These are phyloP conservation scores for Synanthedon myopaeformis DNA, from an alignment of 2,888 invertebrate genomes.

Conservation along the genomic window DNA sequence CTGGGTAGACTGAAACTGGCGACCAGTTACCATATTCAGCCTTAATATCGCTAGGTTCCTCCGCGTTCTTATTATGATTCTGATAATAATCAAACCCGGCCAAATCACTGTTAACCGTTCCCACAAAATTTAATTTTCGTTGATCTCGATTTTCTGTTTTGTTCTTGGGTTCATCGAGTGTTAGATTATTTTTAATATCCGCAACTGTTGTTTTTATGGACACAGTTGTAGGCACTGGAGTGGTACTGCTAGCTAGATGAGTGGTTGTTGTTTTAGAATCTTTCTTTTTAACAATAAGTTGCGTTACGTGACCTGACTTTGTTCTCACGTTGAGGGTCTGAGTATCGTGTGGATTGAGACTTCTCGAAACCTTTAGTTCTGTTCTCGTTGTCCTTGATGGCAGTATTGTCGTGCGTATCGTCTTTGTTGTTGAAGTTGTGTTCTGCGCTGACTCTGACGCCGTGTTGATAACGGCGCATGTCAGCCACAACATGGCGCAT, in stretches of 20 bases:
- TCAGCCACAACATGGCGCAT: slow-evolving; percentile 46
- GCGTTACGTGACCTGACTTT: slow-evolving; percentile 80
- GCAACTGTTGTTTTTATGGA: slow-evolving; percentile 32
- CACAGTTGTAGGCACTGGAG: slow-evolving; percentile 39
- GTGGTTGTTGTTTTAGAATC: slow-evolving; percentile 63
- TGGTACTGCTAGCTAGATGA: slow-evolving; percentile 24
- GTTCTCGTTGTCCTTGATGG: slow-evolving; percentile 77
- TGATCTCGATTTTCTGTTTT: slow-evolving; percentile 57
- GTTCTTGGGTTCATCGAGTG: slow-evolving; percentile 39
- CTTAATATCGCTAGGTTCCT: slow-evolving; percentile 54
- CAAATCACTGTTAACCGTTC: slow-evolving; percentile 50
- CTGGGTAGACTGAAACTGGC: slow-evolving; percentile 61
- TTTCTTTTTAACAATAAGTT: slow-evolving; percentile 80
- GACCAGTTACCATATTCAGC: slow-evolving; percentile 69
- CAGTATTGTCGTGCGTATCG: slow-evolving; percentile 54
- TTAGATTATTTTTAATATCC: slow-evolving; percentile 22
- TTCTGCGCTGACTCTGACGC: slow-evolving; percentile 39
- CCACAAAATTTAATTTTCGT: slow-evolving; percentile 50
- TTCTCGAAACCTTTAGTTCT: slow-evolving; percentile 81
- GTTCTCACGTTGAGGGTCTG: slow-evolving; percentile 83
- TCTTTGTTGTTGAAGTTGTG: slow-evolving; percentile 50
- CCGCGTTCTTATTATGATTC: slow-evolving; percentile 49
- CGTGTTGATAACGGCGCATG: slow-evolving; percentile 25
- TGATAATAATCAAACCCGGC: slow-evolving; percentile 63
- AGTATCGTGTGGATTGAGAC: slow-evolving; percentile 80